Conservation (phyloP, 2,113 vertebrate genomes). For the Puffinus mauretanicus region DNA sequence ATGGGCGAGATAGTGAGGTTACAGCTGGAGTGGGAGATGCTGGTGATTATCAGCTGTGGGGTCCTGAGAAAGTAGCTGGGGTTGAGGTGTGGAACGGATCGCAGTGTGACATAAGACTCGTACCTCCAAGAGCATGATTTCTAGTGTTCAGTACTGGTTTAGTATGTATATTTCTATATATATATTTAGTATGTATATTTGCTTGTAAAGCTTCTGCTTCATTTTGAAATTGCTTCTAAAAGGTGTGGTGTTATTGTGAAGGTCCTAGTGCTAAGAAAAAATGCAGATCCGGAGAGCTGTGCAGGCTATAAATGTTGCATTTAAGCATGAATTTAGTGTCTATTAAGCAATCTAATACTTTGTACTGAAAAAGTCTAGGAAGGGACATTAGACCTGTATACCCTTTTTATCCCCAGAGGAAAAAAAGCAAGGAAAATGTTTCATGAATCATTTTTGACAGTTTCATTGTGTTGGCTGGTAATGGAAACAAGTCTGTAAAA, state of each 20-base stretch:
- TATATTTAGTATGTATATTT: neutral
- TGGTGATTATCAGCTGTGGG: neutral
- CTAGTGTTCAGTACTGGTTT: neutral
- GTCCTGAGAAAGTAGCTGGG: neutral
- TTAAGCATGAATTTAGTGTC: neutral
- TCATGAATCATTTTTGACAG: neutral
- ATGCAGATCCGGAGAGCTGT: neutral
- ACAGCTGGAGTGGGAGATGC: neutral
- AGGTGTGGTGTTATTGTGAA: neutral
- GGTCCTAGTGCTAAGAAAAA: neutral
- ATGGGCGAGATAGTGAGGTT: neutral
- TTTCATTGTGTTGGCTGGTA: neutral
- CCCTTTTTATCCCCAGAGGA: neutral
- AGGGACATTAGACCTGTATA: neutral
- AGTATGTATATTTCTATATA: neutral
- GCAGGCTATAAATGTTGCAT: neutral
- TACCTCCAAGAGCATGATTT: neutral
- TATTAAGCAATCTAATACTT: neutral
- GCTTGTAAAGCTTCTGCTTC: neutral
- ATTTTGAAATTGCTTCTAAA: neutral
- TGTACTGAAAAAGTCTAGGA: neutral
- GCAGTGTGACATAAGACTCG: fast-evolving
- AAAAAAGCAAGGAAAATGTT: neutral
- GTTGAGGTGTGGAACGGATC: neutral
- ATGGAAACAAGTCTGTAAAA: neutral